Base-by-base conservation (phyloP, 2,113 vertebrate species). In the Melanocharis versteri region DNA sequence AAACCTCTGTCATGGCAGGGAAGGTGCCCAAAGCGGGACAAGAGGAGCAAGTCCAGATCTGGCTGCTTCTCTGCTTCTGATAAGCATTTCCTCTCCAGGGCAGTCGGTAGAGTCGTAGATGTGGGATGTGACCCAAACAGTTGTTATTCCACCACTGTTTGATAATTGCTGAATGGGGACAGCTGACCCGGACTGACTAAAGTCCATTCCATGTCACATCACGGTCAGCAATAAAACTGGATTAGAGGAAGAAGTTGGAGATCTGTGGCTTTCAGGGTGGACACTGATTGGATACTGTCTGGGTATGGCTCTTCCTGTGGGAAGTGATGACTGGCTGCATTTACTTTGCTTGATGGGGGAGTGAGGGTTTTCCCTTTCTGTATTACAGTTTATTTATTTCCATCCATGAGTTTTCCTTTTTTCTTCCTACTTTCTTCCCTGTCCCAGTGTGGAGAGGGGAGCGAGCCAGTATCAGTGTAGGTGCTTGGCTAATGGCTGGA, bases 401-500 rank as follows among this genome's bases (percentile, higher is more conserved):
- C 27, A 62, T 70, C n/a, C 8, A 4, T 16, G 22, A 27, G 40
- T 77, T 20, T 54, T 54, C 68, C n/a, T 62, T 71, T 72, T 42
- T 48, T 51, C 26, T 93, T 86, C 21, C 15, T 72, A 2, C 45
- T 57, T 50, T 73, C 28, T 87, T 31, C 20, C 2, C 19, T 81
- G 22, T 70, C 31, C 22, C 8, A 1, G 0, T 53, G 40, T 4
- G 24, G 10, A 57, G 42, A 60, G 22, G 48, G 31, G 31, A 53
- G 11, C 14, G 31, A 73, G 10, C 33, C 50, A 33, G 8, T 39
- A 30, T 48, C 24, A 30, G 1, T 53, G 14, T 31, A 22, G 10
- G 24, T 72, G 17, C 31, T 88, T 76, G 30, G 10, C 47, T 71
- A 30, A 30, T 72, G 62, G 20, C 62, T 12, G 17, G 54, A 64